A percentile compares a stretch with the other conserved stretches of the same genome.
These are phyloP conservation scores for Pteropus alecto DNA, from an alignment of 2,113 vertebrate genomes.

Conservation along the genomic window DNA sequence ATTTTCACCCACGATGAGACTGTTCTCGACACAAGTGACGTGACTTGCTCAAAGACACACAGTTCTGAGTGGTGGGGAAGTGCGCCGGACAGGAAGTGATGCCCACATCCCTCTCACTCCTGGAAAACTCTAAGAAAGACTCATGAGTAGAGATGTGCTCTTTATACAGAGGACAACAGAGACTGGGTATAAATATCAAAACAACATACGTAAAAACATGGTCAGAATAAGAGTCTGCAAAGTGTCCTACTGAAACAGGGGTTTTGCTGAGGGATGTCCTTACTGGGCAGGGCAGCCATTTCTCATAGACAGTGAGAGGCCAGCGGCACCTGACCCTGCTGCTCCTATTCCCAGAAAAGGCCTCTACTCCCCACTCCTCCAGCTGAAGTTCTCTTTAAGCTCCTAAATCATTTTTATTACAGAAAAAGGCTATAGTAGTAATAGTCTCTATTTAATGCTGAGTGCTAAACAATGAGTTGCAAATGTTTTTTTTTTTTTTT, in stretches of 20 bases:
- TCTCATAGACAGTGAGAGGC: neutral
- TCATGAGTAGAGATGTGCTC: neutral
- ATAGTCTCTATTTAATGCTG: neutral
- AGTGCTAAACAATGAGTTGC: neutral
- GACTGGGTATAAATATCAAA: neutral
- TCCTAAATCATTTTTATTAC: neutral
- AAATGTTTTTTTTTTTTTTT: neutral
- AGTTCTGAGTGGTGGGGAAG: neutral
- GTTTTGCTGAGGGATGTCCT: neutral
- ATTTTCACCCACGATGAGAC: neutral
- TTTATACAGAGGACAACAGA: neutral
- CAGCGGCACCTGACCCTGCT: neutral
- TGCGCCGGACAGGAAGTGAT: rapidly evolving
- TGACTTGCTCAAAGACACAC: neutral
- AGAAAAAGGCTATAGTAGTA: neutral
- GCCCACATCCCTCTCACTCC: neutral
- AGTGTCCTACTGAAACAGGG: neutral
- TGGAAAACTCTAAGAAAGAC: neutral
- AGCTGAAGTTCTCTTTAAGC: neutral
- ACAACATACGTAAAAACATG: neutral
- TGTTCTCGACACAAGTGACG: too few relatives aligned
- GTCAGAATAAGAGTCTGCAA: neutral
- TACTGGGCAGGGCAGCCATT: neutral
- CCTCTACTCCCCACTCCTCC: neutral
- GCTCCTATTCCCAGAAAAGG: neutral